Conservation (phyloP, 2,888 invertebrate species). For the Sipha maydis region DNA sequence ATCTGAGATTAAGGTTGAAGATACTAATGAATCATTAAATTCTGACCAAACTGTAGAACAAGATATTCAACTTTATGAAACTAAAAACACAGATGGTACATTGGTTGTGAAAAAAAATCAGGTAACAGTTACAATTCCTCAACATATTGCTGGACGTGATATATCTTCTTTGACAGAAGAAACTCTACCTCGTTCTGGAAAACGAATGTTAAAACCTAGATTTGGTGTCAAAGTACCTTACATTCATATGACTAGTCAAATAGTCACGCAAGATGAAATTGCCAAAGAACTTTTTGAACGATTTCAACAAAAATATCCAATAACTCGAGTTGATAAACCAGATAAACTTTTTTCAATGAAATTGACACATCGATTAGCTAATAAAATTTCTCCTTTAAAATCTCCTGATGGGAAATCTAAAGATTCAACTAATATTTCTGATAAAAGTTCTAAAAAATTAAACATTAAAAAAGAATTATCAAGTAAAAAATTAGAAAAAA, state of each 20-base stretch:
- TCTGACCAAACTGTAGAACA: not conserved
- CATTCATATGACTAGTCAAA: slow-evolving; percentile 70
- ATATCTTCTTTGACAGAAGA: slow-evolving; percentile 68
- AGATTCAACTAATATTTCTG: not conserved
- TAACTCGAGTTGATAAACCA: slow-evolving; percentile 67
- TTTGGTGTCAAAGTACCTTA: slow-evolving; percentile 69
- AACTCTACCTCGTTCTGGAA: slow-evolving; percentile 66
- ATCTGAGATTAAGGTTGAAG: not conserved
- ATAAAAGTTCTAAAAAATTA: slow-evolving; percentile 25
- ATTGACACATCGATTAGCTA: slow-evolving; percentile 70
- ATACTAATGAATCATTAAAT: not conserved
- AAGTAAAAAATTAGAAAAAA: slow-evolving; percentile 17
- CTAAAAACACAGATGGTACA: slow-evolving; percentile 28
- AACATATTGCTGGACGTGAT: slow-evolving; percentile 68
- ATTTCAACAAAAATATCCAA: slow-evolving; percentile 69
- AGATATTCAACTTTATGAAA: not conserved
- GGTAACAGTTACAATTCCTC: slow-evolving; percentile 63
- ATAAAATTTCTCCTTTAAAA: slow-evolving; percentile 56
- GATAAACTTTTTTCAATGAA: slow-evolving; percentile 71
- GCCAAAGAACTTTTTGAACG: slow-evolving; percentile 71
- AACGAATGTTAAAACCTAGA: slow-evolving; percentile 68
- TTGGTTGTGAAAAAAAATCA: slow-evolving; percentile 33
- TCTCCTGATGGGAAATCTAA: slow-evolving; percentile 19
- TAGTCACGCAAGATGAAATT: slow-evolving; percentile 71
- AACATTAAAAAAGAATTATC: slow-evolving; percentile 9